A percentile compares a stretch with the other conserved stretches of the same genome.
phyloP scores from a whole-genome alignment of 2,113 vertebrate species.

The Python bivittatus region DNA sequence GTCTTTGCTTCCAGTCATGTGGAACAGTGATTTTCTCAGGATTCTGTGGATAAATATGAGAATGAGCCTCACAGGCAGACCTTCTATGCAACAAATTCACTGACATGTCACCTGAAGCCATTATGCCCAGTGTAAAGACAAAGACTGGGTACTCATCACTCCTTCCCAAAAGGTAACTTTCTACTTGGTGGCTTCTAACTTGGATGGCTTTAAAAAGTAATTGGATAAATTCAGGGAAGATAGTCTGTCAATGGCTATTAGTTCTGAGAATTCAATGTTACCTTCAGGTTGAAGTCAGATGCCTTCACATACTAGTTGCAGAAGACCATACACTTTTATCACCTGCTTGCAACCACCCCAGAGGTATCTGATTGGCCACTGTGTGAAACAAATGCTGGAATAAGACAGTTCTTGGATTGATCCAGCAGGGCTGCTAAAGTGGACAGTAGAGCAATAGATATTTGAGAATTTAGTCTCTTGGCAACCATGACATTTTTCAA shows the following conservation, averaged over 20 bases:
- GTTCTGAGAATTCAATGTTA: not conserved
- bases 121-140: not conserved
- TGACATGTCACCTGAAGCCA: not conserved
- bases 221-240: not conserved
- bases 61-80: not conserved
- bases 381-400: not conserved
- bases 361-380: not conserved
- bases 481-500: not conserved
- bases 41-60: not conserved
- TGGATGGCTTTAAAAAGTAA: not conserved
- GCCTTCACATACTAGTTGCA: not conserved
- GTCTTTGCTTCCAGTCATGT: not conserved
- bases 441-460: not conserved
- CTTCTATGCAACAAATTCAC: not conserved
- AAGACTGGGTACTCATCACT: not conserved
- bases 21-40: not conserved
- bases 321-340: not conserved
- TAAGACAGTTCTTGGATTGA: not conserved
- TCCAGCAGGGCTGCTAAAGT: not conserved
- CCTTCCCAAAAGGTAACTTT: not conserved
- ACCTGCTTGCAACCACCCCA: not conserved
- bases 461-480: not conserved
- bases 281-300: not conserved
- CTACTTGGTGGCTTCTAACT: not conserved
- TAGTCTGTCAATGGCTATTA: not conserved